These are phyloP conservation scores for Deroplatys truncata DNA, from an alignment of 2,888 invertebrate species.

Conservation along the genomic window DNA sequence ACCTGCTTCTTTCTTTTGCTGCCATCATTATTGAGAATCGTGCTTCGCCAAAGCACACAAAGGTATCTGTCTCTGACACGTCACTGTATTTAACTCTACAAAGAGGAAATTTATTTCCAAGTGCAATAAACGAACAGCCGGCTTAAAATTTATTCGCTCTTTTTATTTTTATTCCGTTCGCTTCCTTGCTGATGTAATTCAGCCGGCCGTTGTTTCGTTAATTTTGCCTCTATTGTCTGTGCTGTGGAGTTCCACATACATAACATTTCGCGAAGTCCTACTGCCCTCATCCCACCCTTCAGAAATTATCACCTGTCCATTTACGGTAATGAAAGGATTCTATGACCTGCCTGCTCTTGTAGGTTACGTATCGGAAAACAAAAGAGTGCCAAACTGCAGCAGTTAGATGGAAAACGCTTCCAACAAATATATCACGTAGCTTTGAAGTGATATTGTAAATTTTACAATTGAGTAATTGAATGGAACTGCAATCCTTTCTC, in stretches of 20 bases:
- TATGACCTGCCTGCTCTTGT: not conserved
- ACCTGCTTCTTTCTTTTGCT: too few species aligned
- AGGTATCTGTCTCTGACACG: not conserved
- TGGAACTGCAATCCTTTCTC: not conserved
- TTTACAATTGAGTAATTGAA: not conserved
- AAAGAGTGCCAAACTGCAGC: not conserved
- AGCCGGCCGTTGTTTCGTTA: not conserved
- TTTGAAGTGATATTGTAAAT: not conserved
- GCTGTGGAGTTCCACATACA: not conserved
- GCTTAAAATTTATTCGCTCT: not conserved
- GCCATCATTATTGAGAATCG: not conserved
- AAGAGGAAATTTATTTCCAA: not conserved
- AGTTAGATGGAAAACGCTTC: not conserved
- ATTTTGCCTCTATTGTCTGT: not conserved
- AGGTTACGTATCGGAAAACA: not conserved
- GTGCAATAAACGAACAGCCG: not conserved
- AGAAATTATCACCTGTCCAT: not conserved
- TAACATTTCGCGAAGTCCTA: not conserved
- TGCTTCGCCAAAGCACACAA: not conserved
- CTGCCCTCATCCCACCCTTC: not conserved
- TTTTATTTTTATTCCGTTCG: not conserved
- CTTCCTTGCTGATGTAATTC: not conserved
- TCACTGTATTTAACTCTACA: not conserved
- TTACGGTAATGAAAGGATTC: not conserved
- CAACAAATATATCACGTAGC: not conserved